phyloP scores from a whole-genome alignment of 1,140 invertebrate species.

The Drosophila tropicalis region DNA sequence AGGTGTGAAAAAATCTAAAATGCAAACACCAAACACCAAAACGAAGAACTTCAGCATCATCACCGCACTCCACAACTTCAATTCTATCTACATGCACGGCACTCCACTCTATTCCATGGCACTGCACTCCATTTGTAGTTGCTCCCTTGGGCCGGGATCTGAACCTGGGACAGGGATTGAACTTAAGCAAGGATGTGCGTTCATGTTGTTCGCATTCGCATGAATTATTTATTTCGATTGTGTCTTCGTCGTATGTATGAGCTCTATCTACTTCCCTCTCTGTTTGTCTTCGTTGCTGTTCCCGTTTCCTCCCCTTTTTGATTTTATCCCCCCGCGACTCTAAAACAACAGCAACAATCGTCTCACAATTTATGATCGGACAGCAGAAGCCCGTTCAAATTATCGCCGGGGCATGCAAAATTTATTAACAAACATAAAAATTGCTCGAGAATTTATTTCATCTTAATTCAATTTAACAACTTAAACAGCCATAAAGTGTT shows the following conservation, averaged over 20 bases:
- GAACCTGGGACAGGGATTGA: constrained; percentile 39
- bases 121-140: constrained; percentile 72
- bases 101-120: background rate
- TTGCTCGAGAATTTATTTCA: constrained; percentile 81
- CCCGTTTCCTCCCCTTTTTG: constrained; percentile 18
- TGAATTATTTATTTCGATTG: constrained; percentile 82
- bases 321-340: constrained; percentile 20
- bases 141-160: constrained; percentile 66
- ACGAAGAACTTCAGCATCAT: constrained; percentile 14
- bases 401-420: constrained; percentile 77
- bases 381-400: constrained; percentile 69
- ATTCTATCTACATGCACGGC: background rate
- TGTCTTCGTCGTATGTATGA: constrained; percentile 29
- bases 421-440: constrained; percentile 83
- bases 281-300: background rate
- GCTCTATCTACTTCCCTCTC: constrained; percentile 16
- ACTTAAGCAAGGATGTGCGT: constrained; percentile 48
- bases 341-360: constrained; percentile 30
- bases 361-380: constrained; percentile 55
- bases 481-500: constrained; percentile 83
- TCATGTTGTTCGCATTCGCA: constrained; percentile 58
- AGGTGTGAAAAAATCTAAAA: constrained; percentile 82
- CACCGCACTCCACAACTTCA: constrained; percentile 2
- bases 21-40: constrained; percentile 65
- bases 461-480: constrained; percentile 83